A percentile compares a stretch with the other conserved stretches of the same genome.
Conservation (phyloP, 1,140 invertebrate genomes). For the Pseudachorutes palmiensis region DNA sequence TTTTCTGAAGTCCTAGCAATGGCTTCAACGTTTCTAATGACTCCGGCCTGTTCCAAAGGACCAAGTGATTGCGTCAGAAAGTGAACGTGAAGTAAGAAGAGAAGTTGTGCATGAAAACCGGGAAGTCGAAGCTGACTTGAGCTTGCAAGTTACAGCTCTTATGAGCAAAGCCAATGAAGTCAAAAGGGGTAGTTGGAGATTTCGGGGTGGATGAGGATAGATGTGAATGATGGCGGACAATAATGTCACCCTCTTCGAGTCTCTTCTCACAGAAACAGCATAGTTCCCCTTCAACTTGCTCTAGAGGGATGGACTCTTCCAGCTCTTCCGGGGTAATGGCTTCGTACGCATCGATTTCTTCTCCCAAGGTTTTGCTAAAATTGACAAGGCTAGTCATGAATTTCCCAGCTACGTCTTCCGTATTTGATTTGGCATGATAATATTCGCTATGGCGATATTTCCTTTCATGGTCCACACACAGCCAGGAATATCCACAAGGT, state of each 20-base stretch:
- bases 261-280: neutral
- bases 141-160: constrained; percentile 3
- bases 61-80: neutral
- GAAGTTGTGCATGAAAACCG: constrained; percentile 11
- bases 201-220: constrained; percentile 2
- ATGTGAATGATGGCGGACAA: constrained; percentile 14
- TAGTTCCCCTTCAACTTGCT: neutral
- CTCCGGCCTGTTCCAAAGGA: neutral
- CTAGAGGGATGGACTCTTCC: neutral
- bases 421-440: neutral
- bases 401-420: neutral
- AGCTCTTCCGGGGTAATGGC: neutral
- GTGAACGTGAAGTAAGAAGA: neutral
- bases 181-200: too few species aligned
- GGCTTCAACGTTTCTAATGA: neutral
- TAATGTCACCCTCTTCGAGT: neutral
- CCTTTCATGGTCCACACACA: neutral
- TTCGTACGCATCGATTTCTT: neutral
- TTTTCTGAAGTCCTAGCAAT: constrained; percentile 17
- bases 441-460: neutral
- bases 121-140: neutral
- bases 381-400: neutral
- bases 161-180: constrained; percentile 8
- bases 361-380: neutral
- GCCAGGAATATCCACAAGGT: neutral